A percentile compares a stretch with the other conserved stretches of the same genome.
Conservation (phyloP, 2,888 invertebrate species). For the Neoascia interrupta region DNA sequence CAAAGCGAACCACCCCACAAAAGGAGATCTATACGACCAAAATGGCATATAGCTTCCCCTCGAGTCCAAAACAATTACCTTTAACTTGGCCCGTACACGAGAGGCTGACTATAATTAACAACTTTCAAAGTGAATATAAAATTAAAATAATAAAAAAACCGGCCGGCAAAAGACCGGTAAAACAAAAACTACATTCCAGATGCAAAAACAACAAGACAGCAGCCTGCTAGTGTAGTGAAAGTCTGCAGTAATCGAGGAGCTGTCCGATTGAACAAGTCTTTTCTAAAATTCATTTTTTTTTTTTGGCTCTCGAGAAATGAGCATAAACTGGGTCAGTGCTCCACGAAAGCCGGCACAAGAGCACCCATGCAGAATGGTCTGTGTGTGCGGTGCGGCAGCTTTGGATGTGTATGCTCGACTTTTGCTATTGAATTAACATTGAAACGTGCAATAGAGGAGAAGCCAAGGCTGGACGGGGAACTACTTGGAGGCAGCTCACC, state of each 20-base stretch:
- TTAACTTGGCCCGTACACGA: conserved; percentile 6
- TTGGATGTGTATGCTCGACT: conserved; percentile 40
- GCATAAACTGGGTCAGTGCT: conserved; percentile 61
- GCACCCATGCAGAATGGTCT: conserved; percentile 32
- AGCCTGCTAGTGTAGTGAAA: conserved; percentile 62
- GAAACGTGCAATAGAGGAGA: conserved; percentile 30
- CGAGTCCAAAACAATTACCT: too few relatives aligned
- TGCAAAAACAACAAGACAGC: conserved; percentile 28
- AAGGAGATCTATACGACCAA: conserved; percentile 1
- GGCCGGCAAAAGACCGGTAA: conserved; percentile 62
- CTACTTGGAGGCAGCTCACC: background rate
- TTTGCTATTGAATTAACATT: conserved; percentile 56
- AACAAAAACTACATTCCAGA: conserved; percentile 7
- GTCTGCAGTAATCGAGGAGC: conserved; percentile 40
- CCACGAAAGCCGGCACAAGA: conserved; percentile 59
- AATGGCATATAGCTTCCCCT: conserved; percentile 11
- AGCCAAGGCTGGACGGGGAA: background rate
- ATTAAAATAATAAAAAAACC: conserved; percentile 22
- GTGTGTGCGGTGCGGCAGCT: too few relatives aligned
- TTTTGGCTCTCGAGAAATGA: conserved; percentile 15
- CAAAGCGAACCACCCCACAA: background rate
- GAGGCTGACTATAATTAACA: conserved; percentile 51
- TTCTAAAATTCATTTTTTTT: conserved; percentile 24
- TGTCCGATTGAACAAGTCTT: conserved; percentile 45
- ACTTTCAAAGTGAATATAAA: conserved; percentile 21